Conservation (phyloP, 2,113 vertebrate species). For the Cepphus grylle region DNA sequence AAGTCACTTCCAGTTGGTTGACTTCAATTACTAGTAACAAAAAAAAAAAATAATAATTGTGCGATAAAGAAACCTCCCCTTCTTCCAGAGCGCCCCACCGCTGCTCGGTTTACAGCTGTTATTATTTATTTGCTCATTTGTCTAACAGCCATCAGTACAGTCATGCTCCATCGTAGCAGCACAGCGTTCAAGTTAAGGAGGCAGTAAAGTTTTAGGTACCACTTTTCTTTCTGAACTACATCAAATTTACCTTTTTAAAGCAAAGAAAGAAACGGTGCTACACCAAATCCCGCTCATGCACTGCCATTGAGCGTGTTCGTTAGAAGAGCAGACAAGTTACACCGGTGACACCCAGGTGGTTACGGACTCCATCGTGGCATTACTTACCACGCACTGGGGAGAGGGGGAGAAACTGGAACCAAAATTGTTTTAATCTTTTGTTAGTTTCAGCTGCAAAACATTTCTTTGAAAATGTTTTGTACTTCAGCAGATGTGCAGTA, state of each 20-base stretch:
- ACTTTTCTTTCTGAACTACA: background rate
- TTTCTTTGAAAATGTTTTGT: background rate
- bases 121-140: background rate
- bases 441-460: background rate
- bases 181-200: background rate
- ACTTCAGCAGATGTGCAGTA: background rate
- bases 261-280: background rate
- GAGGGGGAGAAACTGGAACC: background rate
- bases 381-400: background rate
- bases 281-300: rapidly evolving
- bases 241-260: background rate
- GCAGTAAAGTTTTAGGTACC: background rate
- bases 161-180: background rate
- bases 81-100: background rate
- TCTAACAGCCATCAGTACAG: background rate
- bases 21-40: background rate
- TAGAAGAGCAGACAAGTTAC: background rate
- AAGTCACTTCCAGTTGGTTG: background rate
- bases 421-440: rapidly evolving
- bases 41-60: rapidly evolving
- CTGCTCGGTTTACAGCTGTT: background rate
- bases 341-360: rapidly evolving
- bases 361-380: rapidly evolving
- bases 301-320: background rate
- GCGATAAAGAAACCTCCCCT: too few relatives aligned